Evolutionary conservation across 1,140 invertebrate species (phyloP).

Genomic region (Paraescarpia echinospica): DNA sequence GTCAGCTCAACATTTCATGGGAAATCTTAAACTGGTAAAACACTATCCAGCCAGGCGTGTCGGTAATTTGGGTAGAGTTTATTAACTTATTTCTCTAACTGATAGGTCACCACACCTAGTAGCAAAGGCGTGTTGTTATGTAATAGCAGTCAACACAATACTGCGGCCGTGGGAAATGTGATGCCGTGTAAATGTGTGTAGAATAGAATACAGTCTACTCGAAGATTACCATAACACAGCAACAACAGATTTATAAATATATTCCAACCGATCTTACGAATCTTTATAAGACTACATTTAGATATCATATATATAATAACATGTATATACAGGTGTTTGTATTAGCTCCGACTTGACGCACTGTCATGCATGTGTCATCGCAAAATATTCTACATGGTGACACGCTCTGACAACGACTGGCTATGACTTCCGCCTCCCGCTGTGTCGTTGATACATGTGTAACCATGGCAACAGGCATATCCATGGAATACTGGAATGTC

Average conservation of each 20-base stretch:
- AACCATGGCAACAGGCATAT: neutral
- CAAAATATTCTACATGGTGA: neutral
- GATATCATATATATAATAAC: conserved; percentile 1
- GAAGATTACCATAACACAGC: neutral
- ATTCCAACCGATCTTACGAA: neutral
- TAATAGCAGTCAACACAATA: neutral
- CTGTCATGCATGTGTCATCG: neutral
- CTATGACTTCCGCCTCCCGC: neutral
- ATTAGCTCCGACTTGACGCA: neutral
- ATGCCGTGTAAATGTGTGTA: neutral
- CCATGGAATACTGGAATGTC: neutral
- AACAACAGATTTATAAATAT: neutral
- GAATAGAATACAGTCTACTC: neutral
- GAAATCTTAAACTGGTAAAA: neutral
- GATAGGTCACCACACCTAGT: neutral
- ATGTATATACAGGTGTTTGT: neutral
- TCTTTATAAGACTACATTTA: neutral
- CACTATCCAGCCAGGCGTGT: neutral
- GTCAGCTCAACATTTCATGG: neutral
- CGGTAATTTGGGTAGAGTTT: neutral
- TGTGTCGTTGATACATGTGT: neutral
- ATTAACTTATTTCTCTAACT: neutral
- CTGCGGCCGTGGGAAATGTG: neutral
- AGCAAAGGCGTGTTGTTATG: neutral
- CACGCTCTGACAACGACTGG: neutral